phyloP scores from a whole-genome alignment of 2,797 vertebrate genomes.

The Rhinoraja longicauda region DNA sequence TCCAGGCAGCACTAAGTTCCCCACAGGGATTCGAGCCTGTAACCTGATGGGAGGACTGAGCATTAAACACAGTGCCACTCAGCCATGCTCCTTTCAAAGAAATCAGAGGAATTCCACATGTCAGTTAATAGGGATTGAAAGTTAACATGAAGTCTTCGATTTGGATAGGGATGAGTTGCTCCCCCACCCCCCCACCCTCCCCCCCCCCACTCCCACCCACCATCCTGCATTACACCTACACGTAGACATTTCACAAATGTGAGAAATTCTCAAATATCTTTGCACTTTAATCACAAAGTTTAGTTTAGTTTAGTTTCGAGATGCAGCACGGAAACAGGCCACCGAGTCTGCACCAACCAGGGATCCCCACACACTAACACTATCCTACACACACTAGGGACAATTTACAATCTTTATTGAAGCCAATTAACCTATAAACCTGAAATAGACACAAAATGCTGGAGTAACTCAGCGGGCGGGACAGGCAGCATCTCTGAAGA shows the following conservation, averaged over 20 bases:
- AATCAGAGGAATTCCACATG: slow-evolving; percentile 31
- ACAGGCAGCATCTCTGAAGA: too few species aligned
- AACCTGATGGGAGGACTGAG: slow-evolving; percentile 28
- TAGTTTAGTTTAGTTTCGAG: too few species aligned
- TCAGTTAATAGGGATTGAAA: neutral
- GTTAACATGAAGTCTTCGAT: neutral
- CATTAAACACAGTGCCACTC: slow-evolving; percentile 12
- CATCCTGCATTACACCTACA: too few species aligned
- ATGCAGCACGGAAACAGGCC: too few species aligned
- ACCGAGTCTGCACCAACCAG: too few species aligned
- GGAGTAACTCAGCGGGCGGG: too few species aligned
- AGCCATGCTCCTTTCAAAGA: slow-evolving; percentile 28
- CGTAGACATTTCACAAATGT: neutral
- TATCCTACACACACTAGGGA: too few species aligned
- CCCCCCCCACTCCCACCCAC: neutral
- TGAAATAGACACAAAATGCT: too few species aligned
- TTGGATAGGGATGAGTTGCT: neutral
- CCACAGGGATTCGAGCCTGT: slow-evolving; percentile 30
- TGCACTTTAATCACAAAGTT: neutral
- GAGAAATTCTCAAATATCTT: neutral
- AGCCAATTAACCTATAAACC: too few species aligned
- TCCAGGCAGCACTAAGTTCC: slow-evolving; percentile 7
- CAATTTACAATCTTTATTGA: too few species aligned
- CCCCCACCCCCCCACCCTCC: too few species aligned
- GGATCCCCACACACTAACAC: too few species aligned